Evolutionary conservation across 2,888 invertebrate genomes (phyloP), one percentile per base, ranked within the genome.

Genomic region (Micoletzkya japonica): DNA sequence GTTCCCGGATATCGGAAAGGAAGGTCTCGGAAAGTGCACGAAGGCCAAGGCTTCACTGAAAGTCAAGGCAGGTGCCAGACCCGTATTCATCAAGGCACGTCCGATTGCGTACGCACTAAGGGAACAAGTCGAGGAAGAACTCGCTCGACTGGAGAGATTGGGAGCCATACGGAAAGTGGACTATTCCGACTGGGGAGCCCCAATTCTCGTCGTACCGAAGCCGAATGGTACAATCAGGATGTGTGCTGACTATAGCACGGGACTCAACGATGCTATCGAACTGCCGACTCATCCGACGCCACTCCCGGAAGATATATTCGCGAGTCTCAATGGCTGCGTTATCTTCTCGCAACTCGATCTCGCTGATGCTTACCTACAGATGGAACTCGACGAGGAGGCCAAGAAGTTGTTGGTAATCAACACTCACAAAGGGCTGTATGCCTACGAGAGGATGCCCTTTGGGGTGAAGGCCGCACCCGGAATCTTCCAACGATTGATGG

Each of bases 401-500:
- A 54, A 74, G 59, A 20, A 66, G 2, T 32, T 75, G n/a, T 28
- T 64, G 17, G 63, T 44, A 4, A 74, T 76, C 50, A 81, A 74
- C 59, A 79, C 79, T 0, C 79, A 79, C 70, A 49, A 50, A 26
- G 77, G 79, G 24, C 54, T 81, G 37, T 80, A 71, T 60, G 52
- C 57, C n/a, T 79, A 74, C 61, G 66, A 77, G 32, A 28, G 78
- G 24, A 30, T 81, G 20, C 74, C 77, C 0, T 81, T 81, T 50
- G 81, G 81, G 20, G 64, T 79, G 0, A 76, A 74, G 39, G 69
- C 74, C 10, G 80, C 78, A 0, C 81, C 81, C 2, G 63, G 52
- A 0, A 77, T 79, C n/a, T 80, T 81, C 56, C 81, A 81, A 52
- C 30, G 44, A 32, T 30, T 74, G 1, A 76, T 80, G 72, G 77